Percentiles rank a stretch among this genome's conserved stretches.
These are phyloP conservation scores for Chelonoidis abingdonii DNA, from an alignment of 2,113 vertebrate species.

Conservation along the genomic window DNA sequence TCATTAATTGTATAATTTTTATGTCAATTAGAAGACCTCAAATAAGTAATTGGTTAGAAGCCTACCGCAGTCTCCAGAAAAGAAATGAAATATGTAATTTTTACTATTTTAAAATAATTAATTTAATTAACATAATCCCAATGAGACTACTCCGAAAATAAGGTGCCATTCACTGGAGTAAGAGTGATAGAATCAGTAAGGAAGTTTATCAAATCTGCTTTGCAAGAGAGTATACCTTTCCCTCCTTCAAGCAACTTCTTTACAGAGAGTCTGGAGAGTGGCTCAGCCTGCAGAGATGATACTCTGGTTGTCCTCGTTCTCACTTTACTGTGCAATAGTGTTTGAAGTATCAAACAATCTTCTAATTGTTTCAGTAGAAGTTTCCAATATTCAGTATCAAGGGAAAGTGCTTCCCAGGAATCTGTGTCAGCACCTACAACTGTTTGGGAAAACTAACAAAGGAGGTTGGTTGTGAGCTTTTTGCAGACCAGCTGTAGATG, in stretches of 20 bases:
- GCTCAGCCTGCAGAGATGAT: constrained; percentile 79
- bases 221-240: constrained; percentile 82
- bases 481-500: neutral
- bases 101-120: neutral
- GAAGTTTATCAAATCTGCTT: neutral
- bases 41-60: neutral
- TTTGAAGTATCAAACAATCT: constrained; percentile 93
- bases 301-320: constrained; percentile 69
- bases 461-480: neutral
- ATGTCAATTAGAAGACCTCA: neutral
- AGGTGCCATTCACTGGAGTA: neutral
- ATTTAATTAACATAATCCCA: neutral
- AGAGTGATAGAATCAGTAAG: neutral
- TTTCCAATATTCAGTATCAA: constrained; percentile 95
- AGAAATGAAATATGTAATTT: neutral
- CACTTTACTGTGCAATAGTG: constrained; percentile 82
- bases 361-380: constrained; percentile 93
- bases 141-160: neutral
- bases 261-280: constrained; percentile 86
- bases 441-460: constrained; percentile 78
- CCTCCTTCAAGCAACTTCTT: constrained; percentile 92
- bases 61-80: neutral
- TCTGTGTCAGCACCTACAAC: constrained; percentile 79
- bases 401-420: constrained; percentile 94
- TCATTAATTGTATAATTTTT: neutral